Base-by-base conservation (phyloP, 2,888 invertebrate genomes). In the Ceriagrion tenellum region DNA sequence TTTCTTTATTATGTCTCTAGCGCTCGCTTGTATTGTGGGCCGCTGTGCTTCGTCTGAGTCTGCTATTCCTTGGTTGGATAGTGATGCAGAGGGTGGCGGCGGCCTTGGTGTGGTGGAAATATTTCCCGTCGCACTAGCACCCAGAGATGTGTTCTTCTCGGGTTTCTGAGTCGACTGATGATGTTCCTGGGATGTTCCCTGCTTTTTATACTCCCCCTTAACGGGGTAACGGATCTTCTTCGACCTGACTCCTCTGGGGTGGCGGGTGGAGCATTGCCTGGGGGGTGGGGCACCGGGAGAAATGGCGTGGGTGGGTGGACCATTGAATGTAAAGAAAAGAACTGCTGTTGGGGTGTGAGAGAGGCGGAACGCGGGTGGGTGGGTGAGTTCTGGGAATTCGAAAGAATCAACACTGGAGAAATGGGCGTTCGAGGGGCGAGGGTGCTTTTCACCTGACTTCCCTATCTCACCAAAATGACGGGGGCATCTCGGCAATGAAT, bases 221-320 rank as follows among this genome's bases (percentile, higher is more conserved):
- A n/a, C n/a, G 81, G 81, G 30, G 30, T 81, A 35, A 81, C 81
- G 81, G 81, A 81, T 81, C 81, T 81, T 81, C 81, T 81, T 81
- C 35, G 35, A 26, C 35, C 20, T 69, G n/a, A n/a, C n/a, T 69
- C 69, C 69, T n/a, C 23, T 20, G 69, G 4, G 81, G 81, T 26
- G 26, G 59, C 26, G 35, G 81, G 81, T 16, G 81, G 35, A 35
- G 26, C 26, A 26, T 1, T 69, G 59, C 13, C 59, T 35, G 30
- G 30, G 30, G 16, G 12, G 2, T 30, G 35, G 4, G 81, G 81
- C 13, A 35, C 16, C 12, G 35, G 13, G 30, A 35, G 81, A 81
- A 81, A 16, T 81, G 81, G 81, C 4, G 30, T 30, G 81, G 81
- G 30, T 30, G 81, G 81, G 35, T 81, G 81, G 81, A 30, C 81